phyloP scores from a whole-genome alignment of 1,140 invertebrate genomes.

The Drosophila repleta region DNA sequence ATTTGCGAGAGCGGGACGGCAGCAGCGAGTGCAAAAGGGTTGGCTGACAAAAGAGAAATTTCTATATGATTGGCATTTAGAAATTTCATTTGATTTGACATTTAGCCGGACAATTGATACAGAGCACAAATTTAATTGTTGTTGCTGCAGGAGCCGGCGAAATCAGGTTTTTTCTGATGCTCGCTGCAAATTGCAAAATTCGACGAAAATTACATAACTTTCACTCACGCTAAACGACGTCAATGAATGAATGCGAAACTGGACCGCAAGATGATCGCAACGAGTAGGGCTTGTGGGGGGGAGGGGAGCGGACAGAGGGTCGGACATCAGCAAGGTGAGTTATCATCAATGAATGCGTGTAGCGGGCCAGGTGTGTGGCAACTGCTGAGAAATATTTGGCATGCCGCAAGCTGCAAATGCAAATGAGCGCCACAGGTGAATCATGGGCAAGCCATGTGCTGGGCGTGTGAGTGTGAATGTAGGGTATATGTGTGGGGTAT shows the following conservation, averaged over 20 bases:
- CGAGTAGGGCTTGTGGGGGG: not conserved
- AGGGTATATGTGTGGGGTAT: conserved; percentile 43
- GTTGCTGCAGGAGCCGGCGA: conserved; percentile 35
- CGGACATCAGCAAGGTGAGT: conserved; percentile 21
- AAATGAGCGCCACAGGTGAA: conserved; percentile 70
- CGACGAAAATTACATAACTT: conserved; percentile 73
- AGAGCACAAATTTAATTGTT: not conserved
- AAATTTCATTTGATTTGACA: conserved; percentile 76
- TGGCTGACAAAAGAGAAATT: conserved; percentile 70
- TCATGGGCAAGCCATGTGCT: conserved; percentile 35
- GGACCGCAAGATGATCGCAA: conserved; percentile 40
- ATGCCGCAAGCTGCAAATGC: conserved; percentile 55
- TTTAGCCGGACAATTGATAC: conserved; percentile 48
- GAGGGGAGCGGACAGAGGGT: conserved; percentile 12
- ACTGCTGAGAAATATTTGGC: conserved; percentile 32
- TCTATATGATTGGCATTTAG: conserved; percentile 75
- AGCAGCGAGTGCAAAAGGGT: conserved; percentile 7
- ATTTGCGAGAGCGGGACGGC: conserved; percentile 15
- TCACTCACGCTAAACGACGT: conserved; percentile 66
- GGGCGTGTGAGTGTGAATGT: not conserved
- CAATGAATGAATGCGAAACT: conserved; percentile 75
- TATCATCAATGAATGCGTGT: conserved; percentile 61
- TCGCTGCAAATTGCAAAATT: conserved; percentile 74
- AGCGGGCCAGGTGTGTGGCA: conserved; percentile 13
- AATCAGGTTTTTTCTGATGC: conserved; percentile 64